Conservation (phyloP, 2,113 vertebrate genomes). For the Cettia cetti region DNA sequence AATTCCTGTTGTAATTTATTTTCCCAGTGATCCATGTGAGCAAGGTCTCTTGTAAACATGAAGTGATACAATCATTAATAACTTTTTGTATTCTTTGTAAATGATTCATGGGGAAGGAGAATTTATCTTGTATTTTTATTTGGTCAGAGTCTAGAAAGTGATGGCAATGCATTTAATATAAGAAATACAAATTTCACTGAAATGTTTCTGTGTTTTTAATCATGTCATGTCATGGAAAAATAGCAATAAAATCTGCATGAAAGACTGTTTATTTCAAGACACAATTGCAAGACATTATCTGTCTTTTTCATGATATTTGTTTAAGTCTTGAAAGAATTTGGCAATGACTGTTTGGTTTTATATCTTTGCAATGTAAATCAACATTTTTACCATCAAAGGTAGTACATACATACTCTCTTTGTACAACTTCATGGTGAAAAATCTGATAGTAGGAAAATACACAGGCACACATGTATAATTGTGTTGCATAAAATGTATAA, state of each 20-base stretch:
- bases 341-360: not conserved
- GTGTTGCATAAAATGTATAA: not conserved
- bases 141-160: not conserved
- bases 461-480: accelerated
- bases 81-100: not conserved
- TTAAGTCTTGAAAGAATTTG: not conserved
- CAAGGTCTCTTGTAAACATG: not conserved
- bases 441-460: not conserved
- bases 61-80: not conserved
- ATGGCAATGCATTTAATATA: not conserved
- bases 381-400: not conserved
- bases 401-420: not conserved
- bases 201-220: not conserved
- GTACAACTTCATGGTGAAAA: not conserved
- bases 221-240: not conserved
- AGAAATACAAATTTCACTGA: not conserved
- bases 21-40: not conserved
- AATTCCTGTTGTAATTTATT: not conserved
- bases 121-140: not conserved
- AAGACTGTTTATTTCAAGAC: not conserved
- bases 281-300: not conserved
- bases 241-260: not conserved
- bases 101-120: not conserved
- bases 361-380: not conserved
- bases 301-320: not conserved